These are phyloP conservation scores for Galerucella calmariensis DNA, from an alignment of 2,888 invertebrate genomes.

Conservation along the genomic window DNA sequence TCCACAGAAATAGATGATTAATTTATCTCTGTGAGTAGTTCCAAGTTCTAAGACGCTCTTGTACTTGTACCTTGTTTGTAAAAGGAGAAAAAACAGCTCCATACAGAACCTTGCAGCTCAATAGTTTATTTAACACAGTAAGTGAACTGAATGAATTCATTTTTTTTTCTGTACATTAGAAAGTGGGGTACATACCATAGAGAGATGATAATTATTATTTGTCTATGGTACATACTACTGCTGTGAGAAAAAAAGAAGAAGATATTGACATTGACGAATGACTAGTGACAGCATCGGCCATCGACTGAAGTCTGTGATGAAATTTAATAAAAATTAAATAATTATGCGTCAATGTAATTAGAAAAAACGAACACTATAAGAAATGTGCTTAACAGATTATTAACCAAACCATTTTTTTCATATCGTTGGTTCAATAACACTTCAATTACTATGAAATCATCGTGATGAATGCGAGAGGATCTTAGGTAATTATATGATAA, in stretches of 20 bases:
- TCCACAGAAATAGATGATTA: too few relatives aligned
- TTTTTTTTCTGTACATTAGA: too few relatives aligned
- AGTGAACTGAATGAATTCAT: too few relatives aligned
- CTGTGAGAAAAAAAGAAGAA: not conserved
- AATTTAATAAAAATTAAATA: slow-evolving; percentile 24
- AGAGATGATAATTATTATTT: too few relatives aligned
- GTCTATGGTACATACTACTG: too few relatives aligned
- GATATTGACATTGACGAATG: slow-evolving; percentile 5
- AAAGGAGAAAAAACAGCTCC: too few relatives aligned
- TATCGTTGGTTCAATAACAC: slow-evolving; percentile 1
- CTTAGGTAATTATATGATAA: slow-evolving; percentile 25
- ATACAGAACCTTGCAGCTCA: too few relatives aligned
- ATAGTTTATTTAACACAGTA: too few relatives aligned
- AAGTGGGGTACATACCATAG: not conserved
- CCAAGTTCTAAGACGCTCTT: too few relatives aligned
- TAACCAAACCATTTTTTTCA: slow-evolving; percentile 6
- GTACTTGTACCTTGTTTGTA: too few relatives aligned
- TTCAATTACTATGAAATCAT: slow-evolving; percentile 6
- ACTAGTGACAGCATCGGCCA: slow-evolving; percentile 5
- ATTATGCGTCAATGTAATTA: slow-evolving; percentile 18
- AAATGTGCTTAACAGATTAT: slow-evolving; percentile 21
- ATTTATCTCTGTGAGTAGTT: too few relatives aligned
- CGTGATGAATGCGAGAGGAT: slow-evolving; percentile 2
- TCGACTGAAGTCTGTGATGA: slow-evolving; percentile 5
- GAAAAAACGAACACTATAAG: slow-evolving; percentile 13